Conservation (phyloP, 2,113 vertebrate species). For the Accipiter virgatus region DNA sequence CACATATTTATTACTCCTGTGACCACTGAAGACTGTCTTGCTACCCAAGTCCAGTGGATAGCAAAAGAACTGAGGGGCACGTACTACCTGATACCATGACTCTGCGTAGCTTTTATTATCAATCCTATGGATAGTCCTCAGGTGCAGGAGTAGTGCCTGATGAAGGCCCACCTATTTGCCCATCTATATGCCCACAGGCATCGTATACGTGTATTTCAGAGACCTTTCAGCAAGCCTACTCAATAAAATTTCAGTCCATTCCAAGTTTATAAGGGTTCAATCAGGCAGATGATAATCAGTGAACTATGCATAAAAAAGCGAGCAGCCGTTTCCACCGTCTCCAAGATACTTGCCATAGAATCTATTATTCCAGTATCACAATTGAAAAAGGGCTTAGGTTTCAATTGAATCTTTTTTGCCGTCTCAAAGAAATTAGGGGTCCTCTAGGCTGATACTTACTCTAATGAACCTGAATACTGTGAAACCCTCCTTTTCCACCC, state of each 20-base stretch:
- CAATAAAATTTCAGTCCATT: slow-evolving; percentile 59
- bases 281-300: slow-evolving; percentile 66
- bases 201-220: neutral
- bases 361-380: slow-evolving; percentile 49
- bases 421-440: slow-evolving; percentile 51
- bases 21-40: neutral
- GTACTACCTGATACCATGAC: neutral
- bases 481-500: slow-evolving; percentile 44
- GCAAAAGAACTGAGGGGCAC: neutral
- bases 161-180: neutral
- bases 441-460: slow-evolving; percentile 54
- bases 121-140: neutral
- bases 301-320: slow-evolving; percentile 61
- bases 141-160: neutral
- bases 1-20: neutral
- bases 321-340: slow-evolving; percentile 67
- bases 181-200: neutral
- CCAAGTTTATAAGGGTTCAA: slow-evolving; percentile 60
- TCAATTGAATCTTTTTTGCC: slow-evolving; percentile 43
- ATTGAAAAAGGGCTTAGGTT: slow-evolving; percentile 53
- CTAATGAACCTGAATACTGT: slow-evolving; percentile 59
- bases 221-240: slow-evolving; percentile 46
- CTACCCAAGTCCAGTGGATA: neutral
- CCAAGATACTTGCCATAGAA: slow-evolving; percentile 64
- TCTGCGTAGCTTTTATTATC: neutral